Percentiles rank a stretch among this genome's conserved stretches.
These are phyloP conservation scores for Orbicella faveolata DNA, from an alignment of 64 coral and sea anemone genomes.

Conservation along the genomic window DNA sequence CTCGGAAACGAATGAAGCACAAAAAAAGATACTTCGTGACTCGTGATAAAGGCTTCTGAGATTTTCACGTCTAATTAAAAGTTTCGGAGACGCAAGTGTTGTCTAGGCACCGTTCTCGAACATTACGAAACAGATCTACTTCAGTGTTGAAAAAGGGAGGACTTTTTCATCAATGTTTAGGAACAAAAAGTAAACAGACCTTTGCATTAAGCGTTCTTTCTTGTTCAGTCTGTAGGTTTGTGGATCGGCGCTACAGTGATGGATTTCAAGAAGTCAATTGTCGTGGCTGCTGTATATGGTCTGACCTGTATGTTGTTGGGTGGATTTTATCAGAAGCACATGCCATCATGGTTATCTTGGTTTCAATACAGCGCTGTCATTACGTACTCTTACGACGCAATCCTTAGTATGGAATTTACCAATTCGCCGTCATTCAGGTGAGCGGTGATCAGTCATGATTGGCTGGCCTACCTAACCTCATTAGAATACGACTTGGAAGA, in stretches of 20 bases:
- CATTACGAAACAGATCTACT: too few relatives aligned
- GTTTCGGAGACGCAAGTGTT: too few relatives aligned
- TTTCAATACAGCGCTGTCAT: slow-evolving; percentile 73
- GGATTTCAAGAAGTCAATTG: slow-evolving; percentile 84
- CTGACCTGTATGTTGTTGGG: slow-evolving; percentile 75
- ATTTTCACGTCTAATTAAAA: too few relatives aligned
- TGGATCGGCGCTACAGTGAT: slow-evolving; percentile 86
- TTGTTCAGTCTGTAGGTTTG: slow-evolving; percentile 84
- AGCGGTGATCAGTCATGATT: neutral
- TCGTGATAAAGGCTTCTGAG: too few relatives aligned
- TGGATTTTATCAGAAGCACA: slow-evolving; percentile 82
- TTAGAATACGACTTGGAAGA: too few relatives aligned
- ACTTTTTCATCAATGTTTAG: too few relatives aligned
- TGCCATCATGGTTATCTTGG: slow-evolving; percentile 83
- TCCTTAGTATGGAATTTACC: slow-evolving; percentile 64
- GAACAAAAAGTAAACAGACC: too few relatives aligned
- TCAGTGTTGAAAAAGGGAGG: too few relatives aligned
- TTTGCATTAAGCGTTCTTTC: neutral
- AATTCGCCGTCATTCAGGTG: slow-evolving; percentile 72
- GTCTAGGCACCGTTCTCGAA: too few relatives aligned
- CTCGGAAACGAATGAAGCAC: too few relatives aligned
- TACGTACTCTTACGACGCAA: slow-evolving; percentile 70
- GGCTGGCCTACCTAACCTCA: too few relatives aligned
- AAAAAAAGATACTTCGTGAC: too few relatives aligned
- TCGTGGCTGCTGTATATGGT: slow-evolving; percentile 62